Evolutionary conservation across 2,113 vertebrate genomes (phyloP).

Genomic region (Gambusia holbrooki): DNA sequence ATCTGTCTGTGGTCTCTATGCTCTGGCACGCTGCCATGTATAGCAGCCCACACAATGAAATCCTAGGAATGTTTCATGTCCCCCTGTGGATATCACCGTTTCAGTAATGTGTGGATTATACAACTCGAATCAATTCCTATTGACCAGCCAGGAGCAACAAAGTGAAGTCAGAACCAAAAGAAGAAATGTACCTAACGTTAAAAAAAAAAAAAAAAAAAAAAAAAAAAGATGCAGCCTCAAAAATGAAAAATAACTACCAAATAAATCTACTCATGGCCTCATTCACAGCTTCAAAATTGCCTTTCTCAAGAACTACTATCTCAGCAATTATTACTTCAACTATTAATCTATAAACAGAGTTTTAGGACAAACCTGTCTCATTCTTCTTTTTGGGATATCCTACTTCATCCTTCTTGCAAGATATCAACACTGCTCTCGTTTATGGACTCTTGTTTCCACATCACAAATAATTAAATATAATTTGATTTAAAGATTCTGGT

Average conservation of each 20-base stretch:
- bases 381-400: too few relatives aligned
- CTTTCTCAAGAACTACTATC: neutral
- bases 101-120: conserved; percentile 59
- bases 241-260: neutral
- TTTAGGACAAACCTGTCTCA: too few relatives aligned
- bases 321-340: neutral
- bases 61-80: conserved; percentile 40
- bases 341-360: neutral
- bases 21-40: conserved; percentile 50
- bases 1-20: conserved; percentile 47
- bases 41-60: conserved; percentile 58
- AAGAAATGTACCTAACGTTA: conserved; percentile 26
- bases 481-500: too few relatives aligned
- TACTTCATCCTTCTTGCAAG: too few relatives aligned
- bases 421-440: too few relatives aligned
- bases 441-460: too few relatives aligned
- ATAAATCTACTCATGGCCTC: neutral
- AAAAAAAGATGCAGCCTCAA: neutral
- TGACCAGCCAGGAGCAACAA: conserved; percentile 46
- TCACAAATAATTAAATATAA: too few relatives aligned
- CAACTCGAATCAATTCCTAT: conserved; percentile 47
- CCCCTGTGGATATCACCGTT: conserved; percentile 53
- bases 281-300: neutral
- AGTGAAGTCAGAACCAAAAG: conserved; percentile 28
- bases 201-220: conserved; percentile 31